Percentiles rank a stretch among this genome's conserved stretches.
phyloP scores from a whole-genome alignment of 2,113 vertebrate genomes.

The Plestiodon gilberti region DNA sequence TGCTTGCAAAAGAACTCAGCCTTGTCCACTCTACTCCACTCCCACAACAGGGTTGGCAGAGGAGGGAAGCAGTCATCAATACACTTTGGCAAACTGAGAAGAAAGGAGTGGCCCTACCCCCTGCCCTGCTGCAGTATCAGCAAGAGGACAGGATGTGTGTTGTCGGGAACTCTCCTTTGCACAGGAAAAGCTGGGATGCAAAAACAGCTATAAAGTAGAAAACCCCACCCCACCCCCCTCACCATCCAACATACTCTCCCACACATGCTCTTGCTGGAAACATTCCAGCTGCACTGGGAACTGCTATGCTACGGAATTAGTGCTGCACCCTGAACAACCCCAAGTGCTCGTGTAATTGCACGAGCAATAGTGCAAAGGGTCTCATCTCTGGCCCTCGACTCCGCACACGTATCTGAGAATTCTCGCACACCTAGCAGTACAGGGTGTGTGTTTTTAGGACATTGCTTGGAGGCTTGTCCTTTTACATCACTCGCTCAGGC shows the following conservation, averaged over 20 bases:
- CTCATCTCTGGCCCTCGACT: not conserved
- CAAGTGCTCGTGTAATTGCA: not conserved
- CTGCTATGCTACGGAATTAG: not conserved
- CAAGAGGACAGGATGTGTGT: too few relatives aligned
- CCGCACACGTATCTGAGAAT: not conserved
- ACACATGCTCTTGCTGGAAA: not conserved
- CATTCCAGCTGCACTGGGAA: not conserved
- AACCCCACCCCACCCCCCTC: not conserved
- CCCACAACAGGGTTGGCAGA: not conserved
- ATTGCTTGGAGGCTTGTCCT: slow-evolving; percentile 8
- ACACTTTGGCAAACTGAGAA: not conserved
- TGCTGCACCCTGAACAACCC: not conserved
- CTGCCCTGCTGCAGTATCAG: too few relatives aligned
- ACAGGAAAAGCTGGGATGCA: not conserved
- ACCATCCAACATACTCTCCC: not conserved
- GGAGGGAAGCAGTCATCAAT: not conserved
- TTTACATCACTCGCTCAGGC: slow-evolving; percentile 1
- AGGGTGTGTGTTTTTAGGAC: not conserved
- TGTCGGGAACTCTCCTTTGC: not conserved
- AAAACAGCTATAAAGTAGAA: not conserved
- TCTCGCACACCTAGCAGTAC: not conserved
- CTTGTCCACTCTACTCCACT: not conserved
- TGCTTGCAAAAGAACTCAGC: not conserved
- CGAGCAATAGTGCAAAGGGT: not conserved
- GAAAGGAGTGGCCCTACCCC: not conserved